These are phyloP conservation scores for Troides helena DNA, from an alignment of 2,888 invertebrate species.

Conservation along the genomic window DNA sequence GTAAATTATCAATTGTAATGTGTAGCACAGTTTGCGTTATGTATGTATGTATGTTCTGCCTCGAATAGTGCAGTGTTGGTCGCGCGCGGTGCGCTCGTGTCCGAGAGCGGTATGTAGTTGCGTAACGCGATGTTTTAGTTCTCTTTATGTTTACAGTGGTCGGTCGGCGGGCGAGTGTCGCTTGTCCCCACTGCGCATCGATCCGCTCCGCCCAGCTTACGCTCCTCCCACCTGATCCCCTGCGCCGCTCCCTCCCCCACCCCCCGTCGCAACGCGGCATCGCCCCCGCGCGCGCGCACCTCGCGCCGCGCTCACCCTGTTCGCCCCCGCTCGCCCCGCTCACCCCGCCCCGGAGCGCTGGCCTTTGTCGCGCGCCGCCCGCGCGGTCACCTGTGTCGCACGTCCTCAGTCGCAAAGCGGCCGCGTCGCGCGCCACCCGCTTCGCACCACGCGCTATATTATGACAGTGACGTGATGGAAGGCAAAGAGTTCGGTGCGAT, in stretches of 20 bases:
- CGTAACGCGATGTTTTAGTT: constrained; percentile 57
- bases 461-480: constrained; percentile 78
- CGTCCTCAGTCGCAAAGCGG: constrained; percentile 79
- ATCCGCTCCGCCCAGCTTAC: constrained; percentile 77
- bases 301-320: constrained; percentile 52
- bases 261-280: constrained; percentile 48
- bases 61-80: constrained; percentile 1
- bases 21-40: not conserved
- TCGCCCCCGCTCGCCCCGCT: constrained; percentile 33
- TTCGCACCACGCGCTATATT: constrained; percentile 62
- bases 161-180: constrained; percentile 69
- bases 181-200: constrained; percentile 77
- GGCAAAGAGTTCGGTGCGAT: constrained; percentile 75
- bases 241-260: constrained; percentile 40
- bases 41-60: not conserved
- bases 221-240: constrained; percentile 72
- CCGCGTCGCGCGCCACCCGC: constrained; percentile 82
- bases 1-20: not conserved
- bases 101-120: constrained; percentile 50
- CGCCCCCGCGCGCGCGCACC: not conserved
- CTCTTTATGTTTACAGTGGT: constrained; percentile 63
- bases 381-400: constrained; percentile 81
- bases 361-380: constrained; percentile 71
- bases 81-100: constrained; percentile 35
- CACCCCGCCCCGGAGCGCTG: constrained; percentile 56